Base-by-base conservation (phyloP, 1,140 invertebrate genomes). In the Drosophila persimilis region DNA sequence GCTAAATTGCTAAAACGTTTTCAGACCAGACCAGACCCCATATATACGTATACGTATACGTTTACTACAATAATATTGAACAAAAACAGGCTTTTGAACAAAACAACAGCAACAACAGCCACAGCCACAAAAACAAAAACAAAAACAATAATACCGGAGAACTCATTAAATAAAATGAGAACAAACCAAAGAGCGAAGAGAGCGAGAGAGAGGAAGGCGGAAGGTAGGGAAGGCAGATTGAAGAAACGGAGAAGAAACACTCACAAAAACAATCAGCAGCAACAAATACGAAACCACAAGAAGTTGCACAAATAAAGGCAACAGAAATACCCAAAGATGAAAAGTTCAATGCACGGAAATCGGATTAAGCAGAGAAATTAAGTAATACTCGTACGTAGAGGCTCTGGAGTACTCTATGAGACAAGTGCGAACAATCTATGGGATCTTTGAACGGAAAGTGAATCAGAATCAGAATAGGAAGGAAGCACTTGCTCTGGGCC, bases 261-360 rank as follows among this genome's bases (percentile, higher is more conserved):
- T 20, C 4, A 29, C 41, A 55, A 74, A 60, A 84, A 73, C 56
- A 80, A 77, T 73, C 60, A 81, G 35, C 70, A 73, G 46, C 31
- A 72, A 45, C 41, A 76, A 73, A 47, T 69, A 62, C 46, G 43
- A 55, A 59, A 84, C 60, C 73, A 64, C 62, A 79, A 79, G 80
- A 85, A 77, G 65, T 64, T 56, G 52, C 58, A 77, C 70, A 71
- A 77, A 52, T 50, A 76, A 76, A 52, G 35, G 35, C 55, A 74
- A 56, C 53, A 65, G 39, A 55, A 74, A 75, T 39, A 64, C 22
- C 70, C 67, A 77, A 31, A 78, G 64, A 50, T 65, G 50, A 62
- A 79, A 63, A 72, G 85, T 89, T 89, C 85, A 89, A 89, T 89
- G 85, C 71, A 81, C 85, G 85, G 74, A 85, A 89, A 89, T 89